A percentile compares a stretch with the other conserved stretches of the same genome.
Evolutionary conservation across 2,888 invertebrate genomes (phyloP).

Genomic region (Lepidochrysops patricia): DNA sequence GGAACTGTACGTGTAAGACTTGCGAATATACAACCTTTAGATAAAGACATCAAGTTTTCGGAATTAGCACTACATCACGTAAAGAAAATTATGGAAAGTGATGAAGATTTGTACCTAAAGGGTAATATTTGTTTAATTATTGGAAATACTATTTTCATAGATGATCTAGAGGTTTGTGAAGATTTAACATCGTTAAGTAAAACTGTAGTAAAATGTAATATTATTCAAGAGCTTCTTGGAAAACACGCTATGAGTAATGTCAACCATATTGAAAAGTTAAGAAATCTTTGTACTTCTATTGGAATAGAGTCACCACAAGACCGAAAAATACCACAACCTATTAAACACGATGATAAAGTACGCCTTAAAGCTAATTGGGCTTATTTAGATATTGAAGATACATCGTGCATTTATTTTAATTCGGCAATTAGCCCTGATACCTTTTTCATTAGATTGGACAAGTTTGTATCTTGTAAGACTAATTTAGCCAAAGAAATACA

Average conservation of each 20-base stretch:
- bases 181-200: slow-evolving; percentile 63
- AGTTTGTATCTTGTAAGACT: slow-evolving; percentile 55
- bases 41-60: slow-evolving; percentile 55
- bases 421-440: slow-evolving; percentile 55
- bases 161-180: slow-evolving; percentile 75
- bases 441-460: slow-evolving; percentile 65
- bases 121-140: slow-evolving; percentile 72
- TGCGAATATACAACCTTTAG: slow-evolving; percentile 50
- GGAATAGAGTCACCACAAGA: slow-evolving; percentile 24
- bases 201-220: slow-evolving; percentile 66
- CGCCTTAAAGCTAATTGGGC: slow-evolving; percentile 54
- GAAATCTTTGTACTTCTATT: slow-evolving; percentile 53
- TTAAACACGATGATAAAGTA: slow-evolving; percentile 25
- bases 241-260: slow-evolving; percentile 52
- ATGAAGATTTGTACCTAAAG: slow-evolving; percentile 50
- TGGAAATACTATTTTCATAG: slow-evolving; percentile 77
- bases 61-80: slow-evolving; percentile 41
- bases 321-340: slow-evolving; percentile 23
- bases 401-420: slow-evolving; percentile 56
- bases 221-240: slow-evolving; percentile 67
- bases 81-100: slow-evolving; percentile 38
- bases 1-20: slow-evolving; percentile 52
- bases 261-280: slow-evolving; percentile 62
- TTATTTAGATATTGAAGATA: slow-evolving; percentile 51
- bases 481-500: slow-evolving; percentile 54